Evolutionary conservation across 2,797 vertebrate species (phyloP), one percentile per base, ranked within the genome.

Genomic region (Pseudopleuronectes americanus): DNA sequence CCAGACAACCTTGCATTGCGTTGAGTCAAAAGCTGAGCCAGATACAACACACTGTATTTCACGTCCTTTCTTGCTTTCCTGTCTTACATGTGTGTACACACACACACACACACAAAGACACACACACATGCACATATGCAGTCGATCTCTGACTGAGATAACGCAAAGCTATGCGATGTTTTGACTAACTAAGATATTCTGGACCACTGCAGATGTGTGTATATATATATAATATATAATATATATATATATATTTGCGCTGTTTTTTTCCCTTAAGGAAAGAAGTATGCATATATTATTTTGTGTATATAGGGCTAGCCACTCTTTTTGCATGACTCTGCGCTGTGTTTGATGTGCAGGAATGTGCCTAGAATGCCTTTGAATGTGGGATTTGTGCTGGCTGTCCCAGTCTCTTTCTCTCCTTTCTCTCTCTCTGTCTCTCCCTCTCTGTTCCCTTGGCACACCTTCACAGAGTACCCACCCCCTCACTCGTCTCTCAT

Each of bases 401-500:
- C 69, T 74, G 73, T 79, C 65, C 68, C 74, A 61, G 56, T 68
- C 51, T 67, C 23, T 75, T 72, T 85, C 47, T 78, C n/a, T 49
- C 51, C 67, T 67, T 59, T 66, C 74, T 68, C 60, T 59, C 56
- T 28, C 43, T 23, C 60, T 59, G 53, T 31, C 45, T 23, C 62
- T 61, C 76, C 23, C 10, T 71, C 79, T 86, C 66, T 76, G 81
- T 84, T 74, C 77, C 87, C 60, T 86, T 93, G 92, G 92, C 92
- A 91, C 74, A 88, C 83, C 87, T 92, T 93, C 91, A 94, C 87
- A 93, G 75, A 73, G 64, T 75, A 62, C 71, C 77, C 73, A 69
- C 69, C 61, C 69, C 64, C 67, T 33, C 78, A 54, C 74, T 79
- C 66, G 57, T 57, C 70, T 69, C 79, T 84, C 80, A 55, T 77